Evolutionary conservation across 2,888 invertebrate species (phyloP), one percentile per base, ranked within the genome.

Genomic region (Strigamia crassipes): DNA sequence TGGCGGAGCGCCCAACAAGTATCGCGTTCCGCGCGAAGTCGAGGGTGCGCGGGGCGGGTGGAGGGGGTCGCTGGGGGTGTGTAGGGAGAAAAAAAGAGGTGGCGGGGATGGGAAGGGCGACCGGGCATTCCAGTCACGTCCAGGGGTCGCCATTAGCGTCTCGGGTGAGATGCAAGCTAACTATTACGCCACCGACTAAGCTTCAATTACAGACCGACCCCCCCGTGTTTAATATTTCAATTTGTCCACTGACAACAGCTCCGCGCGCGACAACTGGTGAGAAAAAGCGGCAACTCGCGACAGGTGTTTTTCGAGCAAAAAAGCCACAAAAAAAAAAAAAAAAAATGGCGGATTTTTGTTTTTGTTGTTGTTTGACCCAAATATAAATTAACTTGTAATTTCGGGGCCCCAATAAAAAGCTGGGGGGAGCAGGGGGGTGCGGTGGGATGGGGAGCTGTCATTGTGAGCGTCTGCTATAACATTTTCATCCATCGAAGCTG

Each of bases 301-400:
- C 66, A 66, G 66, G 66, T 66, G 66, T 51, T 51, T 27, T 27
- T 27, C n/a, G n/a, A n/a, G 27, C 27, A 27, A 27, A 27, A 23
- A 66, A 23, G 23, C 2, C 21, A 9, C 8, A 1, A 56, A 56
- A 18, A 56, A 23, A 23, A 23, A 9, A 66, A 8, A 66, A 21
- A 66, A 27, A 27, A 27, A 27, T 27, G 27, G 66, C 66, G 23
- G 0, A 31, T 31, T 73, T 73, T 31, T 38, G 6, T 38, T 56
- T 56, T 56, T 21, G n/a, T 21, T 56, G 0, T 56, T n/a, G 4
- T 46, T n/a, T 73, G 15, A 6, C 73, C 73, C 73, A 73, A 10
- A 73, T 73, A 73, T 73, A 73, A 73, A 73, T 73, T 73, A 73
- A 73, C 73, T 73, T 73, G 73, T 73, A 73, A 73, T 73, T 73